Percentiles rank a stretch among this genome's conserved stretches.
phyloP scores from a whole-genome alignment of 1,140 invertebrate species.

The Drosophila sechellia region DNA sequence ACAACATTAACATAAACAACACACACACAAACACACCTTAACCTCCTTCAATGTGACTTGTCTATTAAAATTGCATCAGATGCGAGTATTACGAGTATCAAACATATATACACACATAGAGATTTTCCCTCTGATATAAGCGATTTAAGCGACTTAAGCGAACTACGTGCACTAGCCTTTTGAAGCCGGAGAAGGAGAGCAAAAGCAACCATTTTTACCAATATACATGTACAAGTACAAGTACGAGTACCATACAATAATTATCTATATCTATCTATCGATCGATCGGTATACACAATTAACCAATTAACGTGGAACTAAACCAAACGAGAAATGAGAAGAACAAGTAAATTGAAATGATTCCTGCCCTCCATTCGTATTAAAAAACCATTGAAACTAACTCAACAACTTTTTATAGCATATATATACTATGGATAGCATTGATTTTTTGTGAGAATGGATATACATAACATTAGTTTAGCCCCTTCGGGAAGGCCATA shows the following conservation, averaged over 20 bases:
- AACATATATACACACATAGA: constrained; percentile 54
- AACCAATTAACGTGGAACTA: constrained; percentile 58
- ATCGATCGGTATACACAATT: constrained; percentile 38
- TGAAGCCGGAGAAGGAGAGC: constrained; percentile 39
- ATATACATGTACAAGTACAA: constrained; percentile 75
- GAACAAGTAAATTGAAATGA: constrained; percentile 83
- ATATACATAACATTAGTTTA: constrained; percentile 59
- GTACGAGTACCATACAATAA: constrained; percentile 57
- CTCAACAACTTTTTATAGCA: constrained; percentile 77
- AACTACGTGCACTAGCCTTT: constrained; percentile 66
- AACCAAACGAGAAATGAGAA: constrained; percentile 57
- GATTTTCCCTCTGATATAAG: constrained; percentile 68
- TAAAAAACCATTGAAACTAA: constrained; percentile 80
- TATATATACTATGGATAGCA: constrained; percentile 67
- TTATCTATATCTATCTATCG: constrained; percentile 52
- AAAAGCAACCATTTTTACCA: constrained; percentile 69
- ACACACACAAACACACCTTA: constrained; percentile 38
- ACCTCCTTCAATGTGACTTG: constrained; percentile 83
- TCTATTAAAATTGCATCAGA: constrained; percentile 76
- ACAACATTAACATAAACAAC: not conserved
- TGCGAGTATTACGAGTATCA: constrained; percentile 54
- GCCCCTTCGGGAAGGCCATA: constrained; percentile 43
- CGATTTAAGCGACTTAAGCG: constrained; percentile 24
- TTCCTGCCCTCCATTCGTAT: constrained; percentile 84
- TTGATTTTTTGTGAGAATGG: constrained; percentile 69